Evolutionary conservation across 2,113 vertebrate species (phyloP).

Genomic region (Tautogolabrus adspersus): DNA sequence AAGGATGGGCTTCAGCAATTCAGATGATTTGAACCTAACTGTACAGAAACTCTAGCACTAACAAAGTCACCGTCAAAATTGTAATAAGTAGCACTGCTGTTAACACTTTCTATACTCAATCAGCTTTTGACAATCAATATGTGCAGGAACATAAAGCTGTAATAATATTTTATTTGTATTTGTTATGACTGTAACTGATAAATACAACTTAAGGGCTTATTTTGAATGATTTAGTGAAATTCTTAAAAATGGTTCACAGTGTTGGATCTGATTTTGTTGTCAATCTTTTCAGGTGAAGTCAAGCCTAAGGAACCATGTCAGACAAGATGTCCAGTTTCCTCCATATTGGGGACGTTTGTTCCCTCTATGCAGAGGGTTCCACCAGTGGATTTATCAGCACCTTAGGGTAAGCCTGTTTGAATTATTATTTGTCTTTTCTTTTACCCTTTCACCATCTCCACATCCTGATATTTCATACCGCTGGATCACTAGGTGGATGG

Average conservation of each 20-base stretch:
- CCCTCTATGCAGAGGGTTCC: conserved; percentile 97
- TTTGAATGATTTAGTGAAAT: background rate
- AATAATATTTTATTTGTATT: background rate
- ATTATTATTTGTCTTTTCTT: background rate
- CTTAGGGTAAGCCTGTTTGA: conserved; percentile 89
- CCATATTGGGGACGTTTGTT: conserved; percentile 98
- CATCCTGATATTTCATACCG: background rate
- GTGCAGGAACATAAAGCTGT: background rate
- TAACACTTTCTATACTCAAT: background rate
- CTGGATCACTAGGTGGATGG: background rate
- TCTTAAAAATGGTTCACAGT: background rate
- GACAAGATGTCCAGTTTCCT: conserved; percentile 99
- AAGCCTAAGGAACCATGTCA: conserved; percentile 88
- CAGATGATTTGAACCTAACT: background rate
- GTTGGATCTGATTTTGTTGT: background rate
- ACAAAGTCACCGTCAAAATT: background rate
- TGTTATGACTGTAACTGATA: background rate
- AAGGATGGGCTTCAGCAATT: background rate
- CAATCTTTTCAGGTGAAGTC: conserved; percentile 76
- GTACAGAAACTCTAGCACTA: background rate
- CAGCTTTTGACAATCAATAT: background rate
- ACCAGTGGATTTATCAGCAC: conserved; percentile 99
- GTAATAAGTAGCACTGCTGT: background rate
- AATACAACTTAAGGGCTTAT: background rate
- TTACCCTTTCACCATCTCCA: background rate